Base-by-base conservation (phyloP, 2,888 invertebrate genomes). In the Loripinus fragilis region DNA sequence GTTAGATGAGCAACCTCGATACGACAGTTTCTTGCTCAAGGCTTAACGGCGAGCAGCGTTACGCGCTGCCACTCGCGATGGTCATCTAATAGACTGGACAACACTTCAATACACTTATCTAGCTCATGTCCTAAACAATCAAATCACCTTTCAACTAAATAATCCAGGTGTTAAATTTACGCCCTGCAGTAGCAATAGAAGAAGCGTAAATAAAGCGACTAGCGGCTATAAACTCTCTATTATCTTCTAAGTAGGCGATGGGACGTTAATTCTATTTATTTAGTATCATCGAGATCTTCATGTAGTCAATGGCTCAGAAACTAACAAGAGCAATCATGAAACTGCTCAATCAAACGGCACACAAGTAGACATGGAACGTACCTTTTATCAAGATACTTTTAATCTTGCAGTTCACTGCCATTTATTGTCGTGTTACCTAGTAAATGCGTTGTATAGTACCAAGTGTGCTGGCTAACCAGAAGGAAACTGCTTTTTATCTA, bases 231-330 rank as follows among this genome's bases (percentile, higher is more conserved):
- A 80, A 80, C 71, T 65, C 68, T 74, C 80, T 78, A 80, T 83
- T 83, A 83, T 76, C 78, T 76, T 76, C 78, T 78, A 80, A 80
- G 80, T 83, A 74, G 66, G 76, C 28, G 76, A 78, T 68, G 64
- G 71, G 74, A 38, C 74, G 64, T 74, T 80, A 80, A 80, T 83
- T 83, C 78, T 80, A 78, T 83, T 83, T 80, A 78, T 83, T 80
- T 80, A 48, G 64, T 71, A 78, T 80, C 76, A 78, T 71, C 35
- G 76, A 74, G 80, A 78, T 80, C 48, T 38, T n/a, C 66, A 76
- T 50, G 41, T 50, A 67, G n/a, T 71, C 76, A 76, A 30, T 76
- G 66, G 41, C 17, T 65, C 66, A 71, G 65, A 71, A 70, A 66
- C 25, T 50, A 50, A 73, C 50, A 73, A 42, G 33, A 38, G 65